A percentile compares a stretch with the other conserved stretches of the same genome.
Conservation (phyloP, 1,140 invertebrate species). For the Notospermus geniculatus region DNA sequence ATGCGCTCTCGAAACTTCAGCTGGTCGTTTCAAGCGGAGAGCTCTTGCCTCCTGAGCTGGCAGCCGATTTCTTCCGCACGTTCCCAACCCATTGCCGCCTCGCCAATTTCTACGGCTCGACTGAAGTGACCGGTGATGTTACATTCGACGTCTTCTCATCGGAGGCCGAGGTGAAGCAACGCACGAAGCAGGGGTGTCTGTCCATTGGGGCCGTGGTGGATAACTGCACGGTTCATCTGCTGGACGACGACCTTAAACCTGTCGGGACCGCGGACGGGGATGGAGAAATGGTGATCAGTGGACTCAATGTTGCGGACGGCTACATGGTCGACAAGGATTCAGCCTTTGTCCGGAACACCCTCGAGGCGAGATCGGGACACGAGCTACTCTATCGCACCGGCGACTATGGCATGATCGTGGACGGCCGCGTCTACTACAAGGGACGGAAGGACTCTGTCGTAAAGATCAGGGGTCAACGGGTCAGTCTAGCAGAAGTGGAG, state of each 20-base stretch:
- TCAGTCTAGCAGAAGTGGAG: slow-evolving; percentile 79
- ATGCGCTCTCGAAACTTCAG: neutral
- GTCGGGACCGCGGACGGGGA: too few relatives aligned
- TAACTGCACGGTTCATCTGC: neutral
- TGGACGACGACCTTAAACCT: neutral
- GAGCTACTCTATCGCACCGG: neutral
- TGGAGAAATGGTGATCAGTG: slow-evolving; percentile 3
- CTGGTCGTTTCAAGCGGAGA: slow-evolving; percentile 4
- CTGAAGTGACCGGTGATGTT: slow-evolving; percentile 82
- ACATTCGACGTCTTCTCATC: slow-evolving; percentile 64
- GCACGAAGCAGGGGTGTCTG: neutral
- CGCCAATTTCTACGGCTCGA: slow-evolving; percentile 87
- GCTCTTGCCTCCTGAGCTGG: slow-evolving; percentile 64
- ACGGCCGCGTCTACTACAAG: slow-evolving; percentile 67
- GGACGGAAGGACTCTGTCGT: slow-evolving; percentile 79
- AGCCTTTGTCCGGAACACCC: neutral
- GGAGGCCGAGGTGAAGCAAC: slow-evolving; percentile 60
- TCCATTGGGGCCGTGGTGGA: neutral
- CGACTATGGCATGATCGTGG: slow-evolving; percentile 69
- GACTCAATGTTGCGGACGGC: slow-evolving; percentile 7
- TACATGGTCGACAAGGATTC: neutral
- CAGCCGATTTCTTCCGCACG: slow-evolving; percentile 68
- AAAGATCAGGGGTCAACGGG: slow-evolving; percentile 80
- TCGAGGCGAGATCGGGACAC: neutral
- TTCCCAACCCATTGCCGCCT: slow-evolving; percentile 66